Conservation (phyloP, 1,140 invertebrate genomes). For the Pantala flavescens region DNA sequence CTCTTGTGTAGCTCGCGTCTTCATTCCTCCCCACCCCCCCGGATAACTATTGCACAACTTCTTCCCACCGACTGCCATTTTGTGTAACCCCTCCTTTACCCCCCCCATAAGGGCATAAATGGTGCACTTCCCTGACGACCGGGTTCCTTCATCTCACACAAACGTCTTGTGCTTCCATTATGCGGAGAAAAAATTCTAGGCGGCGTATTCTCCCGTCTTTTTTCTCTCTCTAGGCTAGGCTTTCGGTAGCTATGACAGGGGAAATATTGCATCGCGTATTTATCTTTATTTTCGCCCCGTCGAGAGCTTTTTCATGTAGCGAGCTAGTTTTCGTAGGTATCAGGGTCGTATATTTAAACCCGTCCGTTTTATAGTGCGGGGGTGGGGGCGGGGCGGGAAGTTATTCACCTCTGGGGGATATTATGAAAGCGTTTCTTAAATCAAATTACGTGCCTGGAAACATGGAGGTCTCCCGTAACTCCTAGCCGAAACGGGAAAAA, state of each 20-base stretch:
- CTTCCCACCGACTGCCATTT: not conserved
- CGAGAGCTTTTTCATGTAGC: slow-evolving; percentile 4
- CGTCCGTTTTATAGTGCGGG: slow-evolving; percentile 3
- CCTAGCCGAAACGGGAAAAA: not conserved
- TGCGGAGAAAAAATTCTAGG: not conserved
- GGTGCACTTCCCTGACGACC: not conserved
- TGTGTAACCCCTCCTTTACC: not conserved
- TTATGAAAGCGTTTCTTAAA: slow-evolving; percentile 8
- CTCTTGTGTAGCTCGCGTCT: not conserved
- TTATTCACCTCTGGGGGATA: slow-evolving; percentile 5
- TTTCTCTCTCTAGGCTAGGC: not conserved
- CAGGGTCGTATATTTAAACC: not conserved
- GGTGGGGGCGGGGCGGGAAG: not conserved
- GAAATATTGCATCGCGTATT: slow-evolving; percentile 2
- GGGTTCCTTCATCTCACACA: not conserved
- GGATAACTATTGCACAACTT: not conserved
- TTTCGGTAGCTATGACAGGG: not conserved
- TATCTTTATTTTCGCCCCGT: not conserved
- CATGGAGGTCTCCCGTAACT: not conserved
- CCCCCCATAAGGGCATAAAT: not conserved
- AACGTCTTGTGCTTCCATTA: not conserved
- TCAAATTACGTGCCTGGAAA: slow-evolving; percentile 3
- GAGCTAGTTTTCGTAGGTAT: slow-evolving; percentile 9
- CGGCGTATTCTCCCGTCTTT: not conserved
- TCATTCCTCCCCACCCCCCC: not conserved